Percentiles rank a stretch among this genome's conserved stretches.
Conservation (phyloP, 37 sponge, comb jelly and placozoan species). For the Spongilla lacustris region DNA sequence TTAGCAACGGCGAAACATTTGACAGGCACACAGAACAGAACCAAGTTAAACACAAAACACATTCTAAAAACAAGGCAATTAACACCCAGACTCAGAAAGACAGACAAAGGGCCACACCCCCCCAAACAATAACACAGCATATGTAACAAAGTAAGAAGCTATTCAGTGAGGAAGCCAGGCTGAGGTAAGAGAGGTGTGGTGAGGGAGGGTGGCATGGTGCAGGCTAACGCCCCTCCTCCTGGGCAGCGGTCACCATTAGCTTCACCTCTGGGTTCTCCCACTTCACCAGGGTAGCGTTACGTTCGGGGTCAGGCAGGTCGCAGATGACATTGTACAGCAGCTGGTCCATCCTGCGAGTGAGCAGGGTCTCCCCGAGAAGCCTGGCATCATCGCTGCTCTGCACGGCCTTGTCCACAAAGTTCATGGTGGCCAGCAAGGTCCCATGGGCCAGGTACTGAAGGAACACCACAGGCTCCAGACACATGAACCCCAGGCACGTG, state of each 20-base stretch:
- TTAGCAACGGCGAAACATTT: too few species aligned
- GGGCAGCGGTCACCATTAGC: neutral
- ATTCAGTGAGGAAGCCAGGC: neutral
- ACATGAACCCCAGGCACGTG: slow-evolving; percentile 37
- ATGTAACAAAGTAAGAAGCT: too few species aligned
- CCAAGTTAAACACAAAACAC: too few species aligned
- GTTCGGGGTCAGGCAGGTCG: slow-evolving; percentile 14
- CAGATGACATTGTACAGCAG: slow-evolving; percentile 36
- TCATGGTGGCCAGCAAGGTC: slow-evolving; percentile 35
- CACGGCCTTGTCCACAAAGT: slow-evolving; percentile 34
- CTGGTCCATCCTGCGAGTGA: slow-evolving; percentile 9
- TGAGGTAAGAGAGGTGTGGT: neutral
- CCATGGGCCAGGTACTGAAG: slow-evolving; percentile 54
- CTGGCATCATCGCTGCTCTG: neutral
- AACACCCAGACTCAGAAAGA: too few species aligned
- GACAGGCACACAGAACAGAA: too few species aligned
- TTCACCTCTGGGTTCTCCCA: slow-evolving; percentile 41
- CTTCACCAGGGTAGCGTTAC: neutral
- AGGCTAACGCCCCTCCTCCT: neutral
- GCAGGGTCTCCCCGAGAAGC: neutral
- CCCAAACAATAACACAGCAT: neutral
- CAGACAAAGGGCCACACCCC: neutral
- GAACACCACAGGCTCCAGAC: slow-evolving; percentile 31
- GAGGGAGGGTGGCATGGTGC: too few species aligned
- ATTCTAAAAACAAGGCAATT: too few species aligned